Evolutionary conservation across 2,113 vertebrate genomes (phyloP).

Genomic region (Tragelaphus scriptus): DNA sequence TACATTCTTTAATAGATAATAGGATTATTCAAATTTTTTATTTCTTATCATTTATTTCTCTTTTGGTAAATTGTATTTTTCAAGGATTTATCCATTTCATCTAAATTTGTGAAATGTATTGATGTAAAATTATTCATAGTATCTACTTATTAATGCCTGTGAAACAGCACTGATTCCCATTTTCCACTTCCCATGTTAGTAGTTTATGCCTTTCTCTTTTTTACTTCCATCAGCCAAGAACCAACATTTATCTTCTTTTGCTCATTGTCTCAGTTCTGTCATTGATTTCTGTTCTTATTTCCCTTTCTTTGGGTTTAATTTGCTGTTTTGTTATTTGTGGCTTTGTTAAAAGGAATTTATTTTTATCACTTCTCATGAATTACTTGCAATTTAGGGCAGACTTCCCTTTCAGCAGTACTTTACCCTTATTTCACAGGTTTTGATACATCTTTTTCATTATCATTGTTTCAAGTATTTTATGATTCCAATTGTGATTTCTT

Average conservation of each 20-base stretch:
- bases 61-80: background rate
- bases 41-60: background rate
- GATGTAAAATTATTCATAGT: background rate
- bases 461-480: background rate
- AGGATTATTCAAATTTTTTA: background rate
- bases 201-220: background rate
- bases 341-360: background rate
- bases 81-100: background rate
- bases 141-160: background rate
- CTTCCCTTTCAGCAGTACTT: background rate
- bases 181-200: background rate
- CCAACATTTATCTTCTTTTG: background rate
- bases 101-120: background rate
- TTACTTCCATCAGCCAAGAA: background rate
- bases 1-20: background rate
- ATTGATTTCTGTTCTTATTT: background rate
- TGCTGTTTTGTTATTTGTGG: background rate
- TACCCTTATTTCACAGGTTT: background rate
- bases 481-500: background rate
- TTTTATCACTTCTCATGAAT: background rate
- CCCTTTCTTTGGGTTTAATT: background rate
- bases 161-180: background rate
- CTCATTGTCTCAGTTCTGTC: background rate
- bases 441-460: background rate
- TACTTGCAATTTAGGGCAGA: background rate